Evolutionary conservation across 2,888 invertebrate species (phyloP), one percentile per base, ranked within the genome.

Genomic region (Linnaemya vulpina): DNA sequence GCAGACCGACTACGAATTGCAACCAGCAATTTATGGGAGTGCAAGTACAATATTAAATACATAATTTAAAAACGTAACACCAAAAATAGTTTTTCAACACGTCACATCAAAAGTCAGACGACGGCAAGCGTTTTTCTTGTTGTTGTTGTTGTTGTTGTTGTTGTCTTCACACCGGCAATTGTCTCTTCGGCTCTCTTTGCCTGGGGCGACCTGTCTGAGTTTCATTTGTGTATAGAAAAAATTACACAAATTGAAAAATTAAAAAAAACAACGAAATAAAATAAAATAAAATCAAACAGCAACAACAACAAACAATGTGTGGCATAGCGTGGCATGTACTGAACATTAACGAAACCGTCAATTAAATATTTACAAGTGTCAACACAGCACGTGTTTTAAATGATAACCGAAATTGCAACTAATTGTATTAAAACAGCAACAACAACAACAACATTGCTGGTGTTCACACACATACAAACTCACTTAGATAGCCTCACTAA

Each of bases 371-470:
- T 85, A 85, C 85, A 85, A 85, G 85, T 82, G 85, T 85, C 85
- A 85, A 85, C 85, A 85, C 78, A 85, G 85, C 85, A 85, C 85
- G 85, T 85, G 85, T 85, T 85, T 85, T 85, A 85, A 85, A 85
- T 85, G 85, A 85, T 85, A 85, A 85, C 85, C 82, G 78, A 85
- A 85, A 85, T 85, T 85, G 82, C 85, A 85, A 85, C 85, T 85
- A 85, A 85, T 85, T 85, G 82, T 82, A 75, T 78, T 82, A 49
- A 79, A 74, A 75, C 71, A 70, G 62, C 30, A 70, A 71, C 22
- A 67, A 51, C 60, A 68, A 60, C 49, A 40, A 22, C 11, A 25
- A 35, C 63, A 65, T 46, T 43, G n/a, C n/a, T 46, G 25, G 15
- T 62, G 20, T 25, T 25, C 25, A 46, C 43, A 63, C 25, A 46